Conservation (phyloP, 2,888 invertebrate genomes). For the Alviniconcha strummeri region DNA sequence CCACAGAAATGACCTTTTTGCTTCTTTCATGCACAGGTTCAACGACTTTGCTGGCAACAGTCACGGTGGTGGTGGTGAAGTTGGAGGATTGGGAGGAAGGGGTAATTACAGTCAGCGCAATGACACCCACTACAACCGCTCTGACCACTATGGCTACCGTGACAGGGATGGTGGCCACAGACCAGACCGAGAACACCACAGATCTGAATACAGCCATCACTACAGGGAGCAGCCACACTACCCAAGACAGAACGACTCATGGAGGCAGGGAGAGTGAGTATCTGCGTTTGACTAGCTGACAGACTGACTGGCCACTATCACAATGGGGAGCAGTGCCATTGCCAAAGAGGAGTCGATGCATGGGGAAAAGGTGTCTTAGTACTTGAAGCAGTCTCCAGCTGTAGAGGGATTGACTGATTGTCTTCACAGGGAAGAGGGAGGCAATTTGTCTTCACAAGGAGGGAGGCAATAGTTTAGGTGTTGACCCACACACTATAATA, state of each 20-base stretch:
- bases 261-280: slow-evolving; percentile 38
- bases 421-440: no score
- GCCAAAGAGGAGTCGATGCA: no score
- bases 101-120: slow-evolving; percentile 52
- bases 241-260: slow-evolving; percentile 33
- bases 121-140: slow-evolving; percentile 44
- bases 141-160: slow-evolving; percentile 38
- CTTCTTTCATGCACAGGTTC: slow-evolving; percentile 39
- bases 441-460: no score
- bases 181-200: slow-evolving; percentile 48
- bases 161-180: slow-evolving; percentile 47
- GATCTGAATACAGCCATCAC: slow-evolving; percentile 59
- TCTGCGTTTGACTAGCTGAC: neutral
- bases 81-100: slow-evolving; percentile 33
- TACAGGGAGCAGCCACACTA: slow-evolving; percentile 46
- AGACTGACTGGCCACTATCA: neutral
- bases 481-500: no score
- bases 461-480: no score
- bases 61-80: slow-evolving; percentile 38
- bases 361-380: no score
- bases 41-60: slow-evolving; percentile 39
- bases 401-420: no score
- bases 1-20: no score
- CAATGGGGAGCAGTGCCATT: no score
- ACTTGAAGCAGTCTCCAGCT: no score